Evolutionary conservation across 2,113 vertebrate genomes (phyloP).

Genomic region (Toxostoma redivivum): DNA sequence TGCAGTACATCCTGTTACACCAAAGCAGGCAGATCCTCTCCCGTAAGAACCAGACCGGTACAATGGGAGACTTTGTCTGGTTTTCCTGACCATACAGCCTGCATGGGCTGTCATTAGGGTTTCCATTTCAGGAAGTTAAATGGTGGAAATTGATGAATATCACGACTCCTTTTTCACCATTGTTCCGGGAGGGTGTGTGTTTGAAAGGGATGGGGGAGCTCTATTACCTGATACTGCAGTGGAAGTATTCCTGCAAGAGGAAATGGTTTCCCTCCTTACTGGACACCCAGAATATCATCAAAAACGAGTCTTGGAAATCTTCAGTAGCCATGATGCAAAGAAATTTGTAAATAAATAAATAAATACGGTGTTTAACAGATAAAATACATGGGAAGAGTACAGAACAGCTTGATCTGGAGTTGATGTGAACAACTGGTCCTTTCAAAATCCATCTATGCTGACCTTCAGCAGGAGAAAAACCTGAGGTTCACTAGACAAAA

Average conservation of each 20-base stretch:
- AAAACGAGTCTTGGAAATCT: not conserved
- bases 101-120: slow-evolving; percentile 34
- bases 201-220: not conserved
- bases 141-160: slow-evolving; percentile 32
- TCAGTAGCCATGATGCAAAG: not conserved
- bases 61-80: slow-evolving; percentile 54
- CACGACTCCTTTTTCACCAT: slow-evolving; percentile 27
- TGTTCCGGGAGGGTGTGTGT: not conserved
- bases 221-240: not conserved
- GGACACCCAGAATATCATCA: not conserved
- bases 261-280: not conserved
- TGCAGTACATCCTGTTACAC: slow-evolving; percentile 49
- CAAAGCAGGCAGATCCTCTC: slow-evolving; percentile 37
- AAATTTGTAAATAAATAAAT: not conserved
- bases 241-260: not conserved
- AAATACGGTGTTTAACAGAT: not conserved
- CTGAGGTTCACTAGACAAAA: not conserved
- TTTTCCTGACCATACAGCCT: slow-evolving; percentile 20
- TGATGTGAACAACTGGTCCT: not conserved
- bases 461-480: not conserved
- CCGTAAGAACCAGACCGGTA: slow-evolving; percentile 8
- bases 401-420: not conserved
- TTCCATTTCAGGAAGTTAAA: slow-evolving; percentile 54
- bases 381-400: not conserved
- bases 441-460: not conserved